Evolutionary conservation across 1,140 invertebrate genomes (phyloP).

Genomic region (Cataglyphis hispanica): DNA sequence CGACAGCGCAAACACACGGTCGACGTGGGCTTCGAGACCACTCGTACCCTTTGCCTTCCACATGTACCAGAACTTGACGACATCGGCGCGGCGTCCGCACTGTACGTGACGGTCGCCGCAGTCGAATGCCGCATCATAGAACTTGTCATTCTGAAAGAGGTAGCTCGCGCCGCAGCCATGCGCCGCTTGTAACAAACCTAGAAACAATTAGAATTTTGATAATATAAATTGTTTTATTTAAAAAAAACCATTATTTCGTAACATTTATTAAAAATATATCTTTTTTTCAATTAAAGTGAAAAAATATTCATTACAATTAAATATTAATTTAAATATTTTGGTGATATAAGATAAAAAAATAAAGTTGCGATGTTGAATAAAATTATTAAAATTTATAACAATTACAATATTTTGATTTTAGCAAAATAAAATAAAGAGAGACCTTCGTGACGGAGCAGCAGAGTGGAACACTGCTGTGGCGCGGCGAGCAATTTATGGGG

Average conservation of each 20-base stretch:
- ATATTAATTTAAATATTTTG: too few relatives aligned
- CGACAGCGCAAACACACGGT: constrained; percentile 92
- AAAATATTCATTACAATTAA: too few relatives aligned
- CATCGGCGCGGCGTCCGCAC: constrained; percentile 97
- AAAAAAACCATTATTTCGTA: too few relatives aligned
- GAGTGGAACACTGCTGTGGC: constrained; percentile 96
- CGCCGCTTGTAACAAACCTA: constrained; percentile 79
- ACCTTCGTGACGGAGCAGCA: constrained; percentile 91
- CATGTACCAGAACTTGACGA: constrained; percentile 99
- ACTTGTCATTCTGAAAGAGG: constrained; percentile 98
- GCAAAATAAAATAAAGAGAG: constrained; percentile 74
- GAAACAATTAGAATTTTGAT: too few relatives aligned
- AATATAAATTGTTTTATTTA: too few relatives aligned
- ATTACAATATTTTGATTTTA: too few relatives aligned
- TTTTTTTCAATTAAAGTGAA: too few relatives aligned
- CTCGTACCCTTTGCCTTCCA: constrained; percentile 97
- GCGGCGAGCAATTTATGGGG: constrained; percentile 96
- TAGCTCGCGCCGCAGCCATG: constrained; percentile 93
- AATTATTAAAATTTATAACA: too few relatives aligned
- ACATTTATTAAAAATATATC: background rate
- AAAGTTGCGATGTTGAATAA: too few relatives aligned
- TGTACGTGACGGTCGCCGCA: constrained; percentile 97
- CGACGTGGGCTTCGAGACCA: constrained; percentile 93
- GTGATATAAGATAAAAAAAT: too few relatives aligned
- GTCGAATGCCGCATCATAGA: constrained; percentile 96